phyloP scores from a whole-genome alignment of 2,113 vertebrate species.

The Seriola aureovittata region DNA sequence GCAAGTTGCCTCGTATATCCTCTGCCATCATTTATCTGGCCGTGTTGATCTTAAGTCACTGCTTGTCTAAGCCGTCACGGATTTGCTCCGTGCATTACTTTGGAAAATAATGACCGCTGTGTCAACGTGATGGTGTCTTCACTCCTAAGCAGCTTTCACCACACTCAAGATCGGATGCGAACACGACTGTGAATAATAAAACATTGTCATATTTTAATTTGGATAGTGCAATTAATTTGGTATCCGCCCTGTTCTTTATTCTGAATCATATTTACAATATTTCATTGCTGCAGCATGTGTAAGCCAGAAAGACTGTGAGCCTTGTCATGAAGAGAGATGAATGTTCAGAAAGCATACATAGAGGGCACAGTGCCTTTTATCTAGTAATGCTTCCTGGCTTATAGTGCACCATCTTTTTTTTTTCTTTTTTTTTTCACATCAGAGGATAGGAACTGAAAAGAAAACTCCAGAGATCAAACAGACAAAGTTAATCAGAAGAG shows the following conservation, averaged over 20 bases:
- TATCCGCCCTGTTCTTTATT: not conserved
- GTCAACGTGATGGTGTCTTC: slow-evolving; percentile 32
- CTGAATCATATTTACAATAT: slow-evolving; percentile 33
- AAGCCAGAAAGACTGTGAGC: slow-evolving; percentile 33
- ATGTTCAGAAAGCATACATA: slow-evolving; percentile 75
- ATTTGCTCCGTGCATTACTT: slow-evolving; percentile 71
- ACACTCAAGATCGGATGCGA: not conserved
- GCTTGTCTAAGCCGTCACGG: slow-evolving; percentile 58
- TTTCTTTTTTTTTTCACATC: slow-evolving; percentile 61
- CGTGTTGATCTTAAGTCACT: slow-evolving; percentile 70
- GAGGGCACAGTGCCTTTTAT: slow-evolving; percentile 77
- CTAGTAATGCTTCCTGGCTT: slow-evolving; percentile 72
- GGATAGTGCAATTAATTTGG: slow-evolving; percentile 23
- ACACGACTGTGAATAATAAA: slow-evolving; percentile 12
- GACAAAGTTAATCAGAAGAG: slow-evolving; percentile 84
- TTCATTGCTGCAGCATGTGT: slow-evolving; percentile 14
- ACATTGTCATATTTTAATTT: slow-evolving; percentile 12
- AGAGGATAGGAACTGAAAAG: slow-evolving; percentile 74
- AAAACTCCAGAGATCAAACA: slow-evolving; percentile 83
- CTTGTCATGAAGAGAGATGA: slow-evolving; percentile 61
- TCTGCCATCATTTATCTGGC: slow-evolving; percentile 67
- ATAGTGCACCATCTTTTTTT: slow-evolving; percentile 45
- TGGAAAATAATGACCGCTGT: slow-evolving; percentile 51
- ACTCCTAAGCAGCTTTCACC: slow-evolving; percentile 4
- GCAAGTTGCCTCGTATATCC: slow-evolving; percentile 57